A percentile compares a stretch with the other conserved stretches of the same genome.
These are phyloP conservation scores for Tympanoctomys barrerae DNA, from an alignment of 2,797 vertebrate species.

Conservation along the genomic window DNA sequence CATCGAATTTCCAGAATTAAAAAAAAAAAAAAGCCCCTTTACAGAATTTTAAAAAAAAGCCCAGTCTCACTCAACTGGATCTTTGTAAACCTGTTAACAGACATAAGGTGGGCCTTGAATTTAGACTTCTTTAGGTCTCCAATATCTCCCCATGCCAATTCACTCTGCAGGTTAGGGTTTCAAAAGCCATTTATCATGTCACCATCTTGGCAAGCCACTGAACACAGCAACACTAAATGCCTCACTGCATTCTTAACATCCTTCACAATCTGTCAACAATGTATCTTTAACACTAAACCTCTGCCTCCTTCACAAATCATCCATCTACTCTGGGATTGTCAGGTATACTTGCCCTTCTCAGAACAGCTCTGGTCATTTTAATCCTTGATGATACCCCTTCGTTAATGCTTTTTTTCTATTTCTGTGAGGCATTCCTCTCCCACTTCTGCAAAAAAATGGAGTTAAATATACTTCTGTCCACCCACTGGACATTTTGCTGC, in stretches of 20 bases:
- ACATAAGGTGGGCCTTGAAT: background rate
- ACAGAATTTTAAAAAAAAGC: background rate
- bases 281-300: background rate
- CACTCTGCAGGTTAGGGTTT: conserved; percentile 5
- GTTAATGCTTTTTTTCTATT: too few species aligned
- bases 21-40: conserved; percentile 6
- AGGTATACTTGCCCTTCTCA: background rate
- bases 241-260: background rate
- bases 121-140: background rate
- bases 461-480: background rate
- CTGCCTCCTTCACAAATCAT: background rate
- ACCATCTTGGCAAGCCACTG: background rate
- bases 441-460: background rate
- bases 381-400: background rate
- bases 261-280: conserved; percentile 11
- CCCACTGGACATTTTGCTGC: background rate
- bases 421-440: background rate
- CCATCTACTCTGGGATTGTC: background rate
- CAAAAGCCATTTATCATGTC: conserved; percentile 42
- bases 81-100: conserved; percentile 22
- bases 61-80: background rate
- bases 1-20: background rate
- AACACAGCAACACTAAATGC: background rate
- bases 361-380: background rate
- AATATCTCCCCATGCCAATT: background rate